Evolutionary conservation across 2,797 vertebrate species (phyloP).

Genomic region (Sphaeramia orbicularis): DNA sequence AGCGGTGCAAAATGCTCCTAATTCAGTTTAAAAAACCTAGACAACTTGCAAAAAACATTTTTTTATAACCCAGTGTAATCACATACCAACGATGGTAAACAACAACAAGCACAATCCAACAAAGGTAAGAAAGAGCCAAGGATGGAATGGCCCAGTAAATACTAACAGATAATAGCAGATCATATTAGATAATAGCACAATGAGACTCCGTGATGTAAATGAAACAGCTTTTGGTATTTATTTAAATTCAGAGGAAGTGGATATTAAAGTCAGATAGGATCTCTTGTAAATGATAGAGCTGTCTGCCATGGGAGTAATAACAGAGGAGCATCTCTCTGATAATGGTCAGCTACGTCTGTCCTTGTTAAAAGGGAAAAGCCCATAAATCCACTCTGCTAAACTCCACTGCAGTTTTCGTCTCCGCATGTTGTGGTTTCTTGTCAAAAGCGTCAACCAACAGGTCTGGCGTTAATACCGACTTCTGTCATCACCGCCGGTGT

Average conservation of each 20-base stretch:
- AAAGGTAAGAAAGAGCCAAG: too few species aligned
- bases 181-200: constrained; percentile 37
- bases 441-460: constrained; percentile 34
- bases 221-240: constrained; percentile 32
- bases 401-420: constrained; percentile 24
- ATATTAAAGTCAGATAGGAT: constrained; percentile 17
- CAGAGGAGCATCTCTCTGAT: constrained; percentile 12
- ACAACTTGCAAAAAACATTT: too few species aligned
- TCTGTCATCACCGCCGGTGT: constrained; percentile 45
- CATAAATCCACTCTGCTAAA: constrained; percentile 1
- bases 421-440: constrained; percentile 32
- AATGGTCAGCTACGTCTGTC: constrained; percentile 20
- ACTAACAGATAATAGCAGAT: too few species aligned
- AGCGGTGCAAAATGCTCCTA: too few species aligned
- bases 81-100: too few species aligned
- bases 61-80: too few species aligned
- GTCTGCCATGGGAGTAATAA: constrained; percentile 22
- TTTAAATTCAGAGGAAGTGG: constrained; percentile 18
- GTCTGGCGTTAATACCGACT: constrained; percentile 46
- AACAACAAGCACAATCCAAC: too few species aligned
- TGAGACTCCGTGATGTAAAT: constrained; percentile 22
- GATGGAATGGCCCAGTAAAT: too few species aligned
- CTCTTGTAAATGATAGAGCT: constrained; percentile 26
- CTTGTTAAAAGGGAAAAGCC: background rate
- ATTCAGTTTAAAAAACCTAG: too few species aligned